Base-by-base conservation (phyloP, 2,888 invertebrate species). In the Sesamia inferens region DNA sequence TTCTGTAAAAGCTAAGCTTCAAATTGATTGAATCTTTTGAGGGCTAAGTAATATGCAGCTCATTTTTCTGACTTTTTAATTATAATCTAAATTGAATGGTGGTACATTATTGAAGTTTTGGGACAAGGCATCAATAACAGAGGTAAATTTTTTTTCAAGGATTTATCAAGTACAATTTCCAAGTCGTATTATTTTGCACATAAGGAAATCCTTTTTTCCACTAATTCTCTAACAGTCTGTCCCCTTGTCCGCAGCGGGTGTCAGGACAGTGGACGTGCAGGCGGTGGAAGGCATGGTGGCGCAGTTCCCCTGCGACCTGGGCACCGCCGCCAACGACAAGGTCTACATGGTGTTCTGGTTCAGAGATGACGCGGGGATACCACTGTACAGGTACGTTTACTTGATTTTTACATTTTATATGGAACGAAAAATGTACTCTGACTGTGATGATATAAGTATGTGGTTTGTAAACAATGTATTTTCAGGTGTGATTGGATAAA, bases 271-370 rank as follows among this genome's bases (percentile, higher is more conserved):
- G 91, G 98, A 98, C 94, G 97, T 98, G 87, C 98, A 98, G 94
- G 98, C 98, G 47, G 98, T 99, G 85, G 98, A 98, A 94, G 98
- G 98, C 70, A 98, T 98, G 96, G 97, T 97, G 92, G 98, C 98
- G 77, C 98, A 98, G 94, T 97, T 99, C 91, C 98, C 98, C 54
- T 99, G 99, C 93, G 98, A 98, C 94, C 98, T 99, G 79, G 97
- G 97, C 81, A 98, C 98, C 64, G 97, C 98, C 55, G 97, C 97
- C 88, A 97, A 98, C 93, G 98, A 98, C 94, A 98, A 98, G 93
- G 98, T 99, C 85, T 98, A 98, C 96, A 98, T 99, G 98, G 98
- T 99, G 81, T 97, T 99, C 94, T 99, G 98, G 98, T 99, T 98
- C 96, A 97, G 98, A 88, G 98, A 98, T 90, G 98, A 98, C 88